Evolutionary conservation across 2,113 vertebrate species (phyloP).

Genomic region (Orthochromis indermauri): DNA sequence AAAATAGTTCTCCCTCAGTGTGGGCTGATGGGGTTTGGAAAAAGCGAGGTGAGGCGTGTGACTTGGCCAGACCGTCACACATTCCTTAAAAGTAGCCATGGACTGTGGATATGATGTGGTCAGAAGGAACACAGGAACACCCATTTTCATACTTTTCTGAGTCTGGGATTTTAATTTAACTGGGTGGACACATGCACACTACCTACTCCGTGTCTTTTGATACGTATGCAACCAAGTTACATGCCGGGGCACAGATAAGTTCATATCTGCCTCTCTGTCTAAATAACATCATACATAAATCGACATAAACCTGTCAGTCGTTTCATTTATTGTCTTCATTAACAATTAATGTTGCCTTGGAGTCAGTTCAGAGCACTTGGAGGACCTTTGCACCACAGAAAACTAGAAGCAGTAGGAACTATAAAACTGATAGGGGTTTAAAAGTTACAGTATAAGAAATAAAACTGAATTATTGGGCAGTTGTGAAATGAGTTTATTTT

Average conservation of each 20-base stretch:
- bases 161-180: neutral
- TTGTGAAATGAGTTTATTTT: neutral
- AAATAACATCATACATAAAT: neutral
- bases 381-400: neutral
- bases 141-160: neutral
- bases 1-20: neutral
- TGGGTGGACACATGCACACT: neutral
- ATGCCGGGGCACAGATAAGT: neutral
- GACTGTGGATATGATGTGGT: neutral
- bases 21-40: neutral
- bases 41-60: slow-evolving; percentile 4
- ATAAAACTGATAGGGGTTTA: neutral
- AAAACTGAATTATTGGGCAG: neutral
- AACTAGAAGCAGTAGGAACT: neutral
- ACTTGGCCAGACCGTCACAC: slow-evolving; percentile 5
- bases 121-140: neutral
- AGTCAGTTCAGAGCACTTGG: neutral
- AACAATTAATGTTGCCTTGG: neutral
- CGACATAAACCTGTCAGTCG: neutral
- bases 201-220: neutral
- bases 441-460: neutral
- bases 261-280: neutral
- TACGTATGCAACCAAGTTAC: neutral
- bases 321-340: neutral
- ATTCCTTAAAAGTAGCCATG: slow-evolving; percentile 15